These are phyloP conservation scores for Yponomeuta evonymella DNA, from an alignment of 2,888 invertebrate species.

Conservation along the genomic window DNA sequence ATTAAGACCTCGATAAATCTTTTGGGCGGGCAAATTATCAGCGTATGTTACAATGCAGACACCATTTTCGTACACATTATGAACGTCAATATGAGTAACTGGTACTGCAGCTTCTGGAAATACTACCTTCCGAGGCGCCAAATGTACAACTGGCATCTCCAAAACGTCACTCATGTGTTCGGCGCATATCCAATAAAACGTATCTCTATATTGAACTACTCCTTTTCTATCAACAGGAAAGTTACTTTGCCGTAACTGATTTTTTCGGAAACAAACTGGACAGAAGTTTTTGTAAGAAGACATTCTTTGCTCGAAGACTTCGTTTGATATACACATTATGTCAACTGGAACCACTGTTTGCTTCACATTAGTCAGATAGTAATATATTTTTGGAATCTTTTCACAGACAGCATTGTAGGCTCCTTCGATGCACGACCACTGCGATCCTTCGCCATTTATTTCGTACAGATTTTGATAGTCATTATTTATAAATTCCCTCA, in stretches of 20 bases:
- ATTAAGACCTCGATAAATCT: constrained; percentile 55
- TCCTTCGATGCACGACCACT: constrained; percentile 67
- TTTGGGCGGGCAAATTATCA: constrained; percentile 66
- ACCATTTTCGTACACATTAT: constrained; percentile 69
- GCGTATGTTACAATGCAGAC: constrained; percentile 78
- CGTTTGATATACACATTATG: constrained; percentile 74
- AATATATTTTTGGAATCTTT: constrained; percentile 58
- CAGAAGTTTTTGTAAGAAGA: constrained; percentile 73
- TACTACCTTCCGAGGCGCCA: constrained; percentile 33
- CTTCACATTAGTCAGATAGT: constrained; percentile 66
- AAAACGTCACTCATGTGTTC: constrained; percentile 69
- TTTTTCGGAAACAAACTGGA: constrained; percentile 72
- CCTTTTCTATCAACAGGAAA: constrained; percentile 72
- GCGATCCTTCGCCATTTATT: constrained; percentile 67
- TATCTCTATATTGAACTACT: constrained; percentile 69
- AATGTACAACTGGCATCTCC: constrained; percentile 52
- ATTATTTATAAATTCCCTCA: constrained; percentile 66
- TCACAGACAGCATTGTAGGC: constrained; percentile 52
- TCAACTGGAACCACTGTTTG: constrained; percentile 65
- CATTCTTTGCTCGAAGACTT: constrained; percentile 67
- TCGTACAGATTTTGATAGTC: constrained; percentile 72
- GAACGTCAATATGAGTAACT: constrained; percentile 51
- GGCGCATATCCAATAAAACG: constrained; percentile 78
- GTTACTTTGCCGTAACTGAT: constrained; percentile 50
- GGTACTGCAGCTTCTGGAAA: constrained; percentile 73